phyloP scores from a whole-genome alignment of 64 coral and sea anemone species.

The Actinia tenebrosa region DNA sequence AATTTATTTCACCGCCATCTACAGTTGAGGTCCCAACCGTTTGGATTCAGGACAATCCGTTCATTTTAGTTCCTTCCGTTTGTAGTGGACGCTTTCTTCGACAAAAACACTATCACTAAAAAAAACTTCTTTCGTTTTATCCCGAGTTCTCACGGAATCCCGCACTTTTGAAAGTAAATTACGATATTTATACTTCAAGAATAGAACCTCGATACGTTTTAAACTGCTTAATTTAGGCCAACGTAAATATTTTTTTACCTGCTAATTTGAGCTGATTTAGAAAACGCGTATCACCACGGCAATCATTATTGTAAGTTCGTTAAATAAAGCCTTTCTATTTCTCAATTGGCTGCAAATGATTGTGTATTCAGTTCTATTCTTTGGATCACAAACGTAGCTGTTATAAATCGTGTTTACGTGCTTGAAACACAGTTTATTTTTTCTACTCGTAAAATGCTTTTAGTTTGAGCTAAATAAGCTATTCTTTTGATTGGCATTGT shows the following conservation, averaged over 20 bases:
- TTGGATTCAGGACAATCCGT: constrained; percentile 1
- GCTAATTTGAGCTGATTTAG: background rate
- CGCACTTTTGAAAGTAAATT: background rate
- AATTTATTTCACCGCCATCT: background rate
- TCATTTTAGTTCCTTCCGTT: background rate
- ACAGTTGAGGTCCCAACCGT: background rate
- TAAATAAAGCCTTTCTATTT: background rate
- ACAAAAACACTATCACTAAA: background rate
- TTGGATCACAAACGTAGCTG: background rate
- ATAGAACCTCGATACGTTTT: background rate
- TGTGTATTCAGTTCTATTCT: background rate
- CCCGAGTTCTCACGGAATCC: background rate
- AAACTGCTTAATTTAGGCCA: background rate
- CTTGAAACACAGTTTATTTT: background rate
- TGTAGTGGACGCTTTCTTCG: background rate
- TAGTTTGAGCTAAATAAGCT: background rate
- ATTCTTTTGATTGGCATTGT: background rate
- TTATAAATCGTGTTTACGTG: background rate
- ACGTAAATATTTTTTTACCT: background rate
- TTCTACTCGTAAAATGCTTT: background rate
- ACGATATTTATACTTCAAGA: background rate
- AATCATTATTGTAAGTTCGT: background rate
- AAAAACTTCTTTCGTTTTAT: background rate
- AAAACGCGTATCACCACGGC: background rate
- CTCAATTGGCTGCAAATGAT: background rate